Conservation (phyloP, 2,113 vertebrate genomes). For the Stomatorhinus ivindoensis region DNA sequence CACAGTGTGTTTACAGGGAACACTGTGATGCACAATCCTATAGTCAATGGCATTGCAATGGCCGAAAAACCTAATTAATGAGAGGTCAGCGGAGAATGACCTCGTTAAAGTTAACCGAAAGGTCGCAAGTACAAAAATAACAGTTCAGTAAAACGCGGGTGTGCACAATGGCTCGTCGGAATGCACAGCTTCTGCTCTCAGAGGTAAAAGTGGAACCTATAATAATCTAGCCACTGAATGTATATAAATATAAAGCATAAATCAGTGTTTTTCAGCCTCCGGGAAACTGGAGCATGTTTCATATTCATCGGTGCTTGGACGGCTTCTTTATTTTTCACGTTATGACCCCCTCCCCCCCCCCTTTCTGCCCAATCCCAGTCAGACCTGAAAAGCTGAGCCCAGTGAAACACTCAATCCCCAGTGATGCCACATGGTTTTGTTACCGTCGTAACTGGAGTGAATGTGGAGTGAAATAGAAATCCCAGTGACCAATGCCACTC, state of each 20-base stretch:
- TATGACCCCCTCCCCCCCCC: too few species aligned
- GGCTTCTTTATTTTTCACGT: background rate
- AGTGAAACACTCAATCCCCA: background rate
- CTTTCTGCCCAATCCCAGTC: background rate
- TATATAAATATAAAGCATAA: background rate
- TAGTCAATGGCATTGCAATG: background rate
- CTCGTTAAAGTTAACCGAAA: background rate
- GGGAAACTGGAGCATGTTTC: background rate
- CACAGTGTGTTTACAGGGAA: background rate
- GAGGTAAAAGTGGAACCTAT: background rate
- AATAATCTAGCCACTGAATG: background rate
- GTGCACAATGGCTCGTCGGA: background rate
- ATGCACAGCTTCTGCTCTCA: background rate
- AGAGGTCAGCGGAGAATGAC: background rate
- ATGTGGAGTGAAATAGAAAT: background rate
- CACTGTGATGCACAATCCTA: background rate
- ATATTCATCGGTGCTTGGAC: background rate
- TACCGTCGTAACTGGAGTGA: background rate
- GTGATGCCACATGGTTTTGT: background rate
- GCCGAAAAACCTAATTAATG: background rate
- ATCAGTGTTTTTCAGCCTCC: background rate
- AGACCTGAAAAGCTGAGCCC: background rate
- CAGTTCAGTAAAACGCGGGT: background rate
- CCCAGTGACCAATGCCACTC: background rate
- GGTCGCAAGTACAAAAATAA: background rate